Evolutionary conservation across 2,797 vertebrate genomes (phyloP), one percentile per base, ranked within the genome.

Genomic region (Cossypha caffra): DNA sequence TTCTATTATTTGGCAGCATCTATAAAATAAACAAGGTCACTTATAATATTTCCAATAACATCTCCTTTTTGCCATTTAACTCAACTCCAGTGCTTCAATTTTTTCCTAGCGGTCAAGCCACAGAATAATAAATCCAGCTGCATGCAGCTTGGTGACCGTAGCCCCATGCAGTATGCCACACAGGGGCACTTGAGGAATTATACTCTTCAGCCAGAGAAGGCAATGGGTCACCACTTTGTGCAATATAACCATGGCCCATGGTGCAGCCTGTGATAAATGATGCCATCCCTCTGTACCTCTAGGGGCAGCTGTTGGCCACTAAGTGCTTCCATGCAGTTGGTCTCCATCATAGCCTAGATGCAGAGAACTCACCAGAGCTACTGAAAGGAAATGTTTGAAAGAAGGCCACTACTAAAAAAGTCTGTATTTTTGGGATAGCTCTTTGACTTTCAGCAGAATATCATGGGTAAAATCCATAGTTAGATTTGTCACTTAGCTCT

Each of bases 111-210:
- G 54, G 31, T n/a, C 59, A 66, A 79, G 55, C 38, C 35, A 73
- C 13, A 45, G 55, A 86, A 62, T 26, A 90, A 66, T 48, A 86
- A 74, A 48, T 55, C 25, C 25, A 67, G 7, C 16, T 23, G 31
- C n/a, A 66, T 4, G 45, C 8, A 80, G 21, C 16, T 45, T 12
- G 43, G 69, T 43, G 64, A 29, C 28, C 1, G 0, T 4, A 71
- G 23, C 25, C 31, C 28, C 0, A 0, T 0, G 4, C 5, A 0
- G 17, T 3, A 7, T 20, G 21, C 28, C 45, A 52, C 0, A 0
- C 61, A 66, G 40, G 50, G 31, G 43, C 13, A 29, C 37, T 80
- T 28, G 59, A 74, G 38, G 61, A 73, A 43, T 59, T 8, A 35
- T 1, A 47, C 17, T 33, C 55, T 47, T 48, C 48, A 88, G 48